phyloP scores from a whole-genome alignment of 2,888 invertebrate species.

The Dione juno region DNA sequence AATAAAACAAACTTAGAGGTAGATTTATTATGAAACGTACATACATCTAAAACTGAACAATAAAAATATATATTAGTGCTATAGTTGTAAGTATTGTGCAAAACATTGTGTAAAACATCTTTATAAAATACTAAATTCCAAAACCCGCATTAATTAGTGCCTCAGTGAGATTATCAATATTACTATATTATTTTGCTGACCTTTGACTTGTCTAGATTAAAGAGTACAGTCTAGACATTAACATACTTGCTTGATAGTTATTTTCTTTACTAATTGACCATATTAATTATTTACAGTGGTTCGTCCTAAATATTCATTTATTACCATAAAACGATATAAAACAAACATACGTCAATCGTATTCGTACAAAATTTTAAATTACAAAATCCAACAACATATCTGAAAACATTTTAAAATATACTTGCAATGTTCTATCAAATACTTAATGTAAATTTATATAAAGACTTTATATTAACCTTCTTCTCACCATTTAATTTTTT shows the following conservation, averaged over 20 bases:
- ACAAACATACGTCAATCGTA: background rate
- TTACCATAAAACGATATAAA: background rate
- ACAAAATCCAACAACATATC: background rate
- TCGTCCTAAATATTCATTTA: background rate
- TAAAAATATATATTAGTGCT: conserved; percentile 14
- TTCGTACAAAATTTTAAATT: background rate
- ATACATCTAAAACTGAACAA: background rate
- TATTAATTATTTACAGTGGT: conserved; percentile 5
- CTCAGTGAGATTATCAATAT: conserved; percentile 2
- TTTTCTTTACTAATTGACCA: background rate
- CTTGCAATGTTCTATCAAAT: background rate
- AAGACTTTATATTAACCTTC: too few species aligned
- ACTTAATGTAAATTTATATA: too few species aligned
- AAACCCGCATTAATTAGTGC: conserved; percentile 10
- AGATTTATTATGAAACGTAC: conserved; percentile 21
- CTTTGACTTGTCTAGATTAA: background rate
- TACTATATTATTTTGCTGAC: background rate
- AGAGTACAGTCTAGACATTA: background rate
- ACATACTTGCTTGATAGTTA: background rate
- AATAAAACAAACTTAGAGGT: conserved; percentile 6
- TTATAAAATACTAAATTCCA: conserved; percentile 16
- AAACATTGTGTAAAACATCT: conserved; percentile 4
- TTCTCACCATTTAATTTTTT: too few species aligned
- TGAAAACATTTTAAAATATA: background rate
- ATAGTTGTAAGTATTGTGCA: conserved; percentile 6